Percentiles rank a stretch among this genome's conserved stretches.
Conservation (phyloP, 2,797 vertebrate genomes). For the Sitta carolinensis region DNA sequence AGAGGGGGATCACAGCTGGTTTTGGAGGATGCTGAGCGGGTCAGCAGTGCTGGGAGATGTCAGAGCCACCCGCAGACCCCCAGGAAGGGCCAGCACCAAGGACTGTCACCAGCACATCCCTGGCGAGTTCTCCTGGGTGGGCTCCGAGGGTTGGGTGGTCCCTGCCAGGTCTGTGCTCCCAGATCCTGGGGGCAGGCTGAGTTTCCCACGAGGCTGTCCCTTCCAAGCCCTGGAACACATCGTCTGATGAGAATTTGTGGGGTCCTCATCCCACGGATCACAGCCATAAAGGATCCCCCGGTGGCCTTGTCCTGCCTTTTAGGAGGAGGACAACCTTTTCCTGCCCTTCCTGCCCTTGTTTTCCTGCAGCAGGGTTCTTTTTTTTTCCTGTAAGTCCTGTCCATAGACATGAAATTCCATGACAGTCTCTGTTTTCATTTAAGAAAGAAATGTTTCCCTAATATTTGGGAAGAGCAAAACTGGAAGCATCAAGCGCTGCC, state of each 20-base stretch:
- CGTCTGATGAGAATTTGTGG: neutral
- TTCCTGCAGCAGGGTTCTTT: neutral
- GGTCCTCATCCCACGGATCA: neutral
- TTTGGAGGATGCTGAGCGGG: neutral
- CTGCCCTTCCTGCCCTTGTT: neutral
- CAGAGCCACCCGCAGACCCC: fast-evolving
- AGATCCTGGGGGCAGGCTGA: fast-evolving
- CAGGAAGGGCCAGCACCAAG: neutral
- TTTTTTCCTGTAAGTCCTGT: neutral
- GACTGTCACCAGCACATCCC: neutral
- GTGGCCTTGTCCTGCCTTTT: neutral
- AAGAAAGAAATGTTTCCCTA: constrained; percentile 8
- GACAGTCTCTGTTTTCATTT: constrained; percentile 22
- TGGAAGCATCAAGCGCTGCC: neutral
- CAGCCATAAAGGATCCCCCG: neutral
- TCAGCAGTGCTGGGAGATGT: fast-evolving
- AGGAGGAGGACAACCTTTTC: neutral
- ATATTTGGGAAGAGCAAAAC: neutral
- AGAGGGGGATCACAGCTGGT: neutral
- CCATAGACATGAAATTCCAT: neutral
- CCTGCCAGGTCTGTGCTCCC: neutral
- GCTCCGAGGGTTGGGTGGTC: neutral
- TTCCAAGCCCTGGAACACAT: neutral
- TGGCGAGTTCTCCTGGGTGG: neutral
- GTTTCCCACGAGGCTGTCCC: neutral